phyloP scores from a whole-genome alignment of 1,140 invertebrate genomes.

The Acromyrmex echinatior region DNA sequence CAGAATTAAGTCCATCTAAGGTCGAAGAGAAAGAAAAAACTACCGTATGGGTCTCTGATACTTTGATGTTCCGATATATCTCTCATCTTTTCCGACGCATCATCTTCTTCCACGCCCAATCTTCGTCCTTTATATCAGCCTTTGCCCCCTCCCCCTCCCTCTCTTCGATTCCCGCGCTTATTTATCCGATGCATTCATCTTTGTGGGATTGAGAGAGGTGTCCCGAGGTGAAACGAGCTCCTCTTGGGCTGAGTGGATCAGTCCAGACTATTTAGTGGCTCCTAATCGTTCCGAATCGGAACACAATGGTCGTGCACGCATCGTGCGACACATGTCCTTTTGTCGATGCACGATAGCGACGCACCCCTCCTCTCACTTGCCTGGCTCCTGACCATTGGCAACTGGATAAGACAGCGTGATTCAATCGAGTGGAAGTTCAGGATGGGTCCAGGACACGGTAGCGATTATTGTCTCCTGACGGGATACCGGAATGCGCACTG shows the following conservation, averaged over 20 bases:
- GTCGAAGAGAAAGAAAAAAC: neutral
- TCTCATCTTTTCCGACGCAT: slow-evolving; percentile 68
- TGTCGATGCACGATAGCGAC: slow-evolving; percentile 68
- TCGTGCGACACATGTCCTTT: slow-evolving; percentile 75
- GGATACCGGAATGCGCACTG: slow-evolving; percentile 28
- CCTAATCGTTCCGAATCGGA: slow-evolving; percentile 76
- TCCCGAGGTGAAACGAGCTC: slow-evolving; percentile 66
- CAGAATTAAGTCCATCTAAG: neutral
- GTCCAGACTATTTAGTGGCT: slow-evolving; percentile 75
- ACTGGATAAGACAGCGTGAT: slow-evolving; percentile 74
- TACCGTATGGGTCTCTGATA: neutral
- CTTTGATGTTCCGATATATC: slow-evolving; percentile 32
- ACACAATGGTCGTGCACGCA: slow-evolving; percentile 80
- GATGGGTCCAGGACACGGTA: slow-evolving; percentile 22
- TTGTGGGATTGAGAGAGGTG: slow-evolving; percentile 74
- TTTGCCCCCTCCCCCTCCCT: neutral
- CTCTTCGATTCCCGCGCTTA: slow-evolving; percentile 50
- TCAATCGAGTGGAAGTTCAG: slow-evolving; percentile 74
- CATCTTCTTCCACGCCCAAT: slow-evolving; percentile 39
- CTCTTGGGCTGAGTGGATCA: slow-evolving; percentile 76
- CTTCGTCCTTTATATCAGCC: neutral
- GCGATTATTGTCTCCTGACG: slow-evolving; percentile 48
- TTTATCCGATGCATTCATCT: slow-evolving; percentile 66
- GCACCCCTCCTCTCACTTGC: slow-evolving; percentile 51
- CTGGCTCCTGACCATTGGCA: slow-evolving; percentile 65